Evolutionary conservation across 1,140 invertebrate genomes (phyloP).

Genomic region (Rhagoletis zephyria): DNA sequence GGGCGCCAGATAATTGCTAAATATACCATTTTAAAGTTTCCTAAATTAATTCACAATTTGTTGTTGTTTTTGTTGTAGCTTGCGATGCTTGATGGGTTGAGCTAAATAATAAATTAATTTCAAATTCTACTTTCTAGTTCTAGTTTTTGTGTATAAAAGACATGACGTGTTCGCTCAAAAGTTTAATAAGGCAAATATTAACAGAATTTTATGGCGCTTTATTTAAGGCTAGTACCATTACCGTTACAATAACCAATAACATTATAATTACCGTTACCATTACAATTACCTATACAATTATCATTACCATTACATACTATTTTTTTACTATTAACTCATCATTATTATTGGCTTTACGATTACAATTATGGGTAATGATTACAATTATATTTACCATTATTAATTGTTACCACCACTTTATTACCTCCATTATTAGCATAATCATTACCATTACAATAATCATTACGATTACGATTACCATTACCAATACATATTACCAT

Average conservation of each 20-base stretch:
- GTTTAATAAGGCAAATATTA: not conserved
- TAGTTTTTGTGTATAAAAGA: not conserved
- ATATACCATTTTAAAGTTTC: not conserved
- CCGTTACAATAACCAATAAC: no score
- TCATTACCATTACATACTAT: not conserved
- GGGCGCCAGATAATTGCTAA: slow-evolving; percentile 8
- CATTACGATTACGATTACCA: not conserved
- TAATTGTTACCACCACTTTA: not conserved
- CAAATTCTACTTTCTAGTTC: not conserved
- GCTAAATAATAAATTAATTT: slow-evolving; percentile 3
- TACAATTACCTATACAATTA: not conserved
- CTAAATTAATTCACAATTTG: not conserved
- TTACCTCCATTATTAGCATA: no score
- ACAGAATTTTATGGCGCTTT: not conserved
- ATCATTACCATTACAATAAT: no score
- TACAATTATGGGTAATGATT: not conserved
- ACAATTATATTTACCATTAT: not conserved
- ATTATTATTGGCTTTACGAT: not conserved
- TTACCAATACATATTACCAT: not conserved
- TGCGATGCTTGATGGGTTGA: not conserved
- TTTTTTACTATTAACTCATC: not conserved
- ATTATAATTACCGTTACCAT: no score
- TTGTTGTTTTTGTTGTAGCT: not conserved
- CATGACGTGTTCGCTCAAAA: not conserved
- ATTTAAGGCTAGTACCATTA: not conserved